phyloP scores from a whole-genome alignment of 2,113 vertebrate genomes.

The Antechinus stuartii region DNA sequence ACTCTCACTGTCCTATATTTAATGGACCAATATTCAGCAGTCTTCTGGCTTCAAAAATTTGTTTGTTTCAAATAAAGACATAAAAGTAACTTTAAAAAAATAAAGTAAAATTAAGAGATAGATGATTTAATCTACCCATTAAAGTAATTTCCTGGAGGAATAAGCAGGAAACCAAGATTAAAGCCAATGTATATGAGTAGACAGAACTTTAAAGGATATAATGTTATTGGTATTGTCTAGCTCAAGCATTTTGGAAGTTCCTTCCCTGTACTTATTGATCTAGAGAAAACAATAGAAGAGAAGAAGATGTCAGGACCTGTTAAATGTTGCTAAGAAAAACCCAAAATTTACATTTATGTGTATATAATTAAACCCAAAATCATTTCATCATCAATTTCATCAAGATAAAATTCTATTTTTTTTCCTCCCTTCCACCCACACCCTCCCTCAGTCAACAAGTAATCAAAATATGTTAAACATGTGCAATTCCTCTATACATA shows the following conservation, averaged over 20 bases:
- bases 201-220: neutral
- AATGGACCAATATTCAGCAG: neutral
- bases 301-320: neutral
- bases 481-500: too few species aligned
- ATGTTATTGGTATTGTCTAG: neutral
- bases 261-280: too few species aligned
- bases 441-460: too few species aligned
- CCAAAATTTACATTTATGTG: too few species aligned
- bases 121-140: neutral
- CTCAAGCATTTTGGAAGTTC: neutral
- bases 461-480: too few species aligned
- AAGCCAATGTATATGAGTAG: neutral
- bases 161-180: neutral
- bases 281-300: slow-evolving; percentile 14
- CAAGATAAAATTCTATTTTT: neutral
- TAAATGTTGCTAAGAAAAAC: neutral
- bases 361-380: neutral
- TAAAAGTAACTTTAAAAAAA: neutral
- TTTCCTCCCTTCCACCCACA: too few species aligned
- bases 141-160: neutral
- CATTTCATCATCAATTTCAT: neutral
- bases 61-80: neutral
- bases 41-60: neutral
- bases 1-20: neutral
- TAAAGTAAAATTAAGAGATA: neutral